Base-by-base conservation (phyloP, 2,113 vertebrate genomes). In the Platycercus adscitus region DNA sequence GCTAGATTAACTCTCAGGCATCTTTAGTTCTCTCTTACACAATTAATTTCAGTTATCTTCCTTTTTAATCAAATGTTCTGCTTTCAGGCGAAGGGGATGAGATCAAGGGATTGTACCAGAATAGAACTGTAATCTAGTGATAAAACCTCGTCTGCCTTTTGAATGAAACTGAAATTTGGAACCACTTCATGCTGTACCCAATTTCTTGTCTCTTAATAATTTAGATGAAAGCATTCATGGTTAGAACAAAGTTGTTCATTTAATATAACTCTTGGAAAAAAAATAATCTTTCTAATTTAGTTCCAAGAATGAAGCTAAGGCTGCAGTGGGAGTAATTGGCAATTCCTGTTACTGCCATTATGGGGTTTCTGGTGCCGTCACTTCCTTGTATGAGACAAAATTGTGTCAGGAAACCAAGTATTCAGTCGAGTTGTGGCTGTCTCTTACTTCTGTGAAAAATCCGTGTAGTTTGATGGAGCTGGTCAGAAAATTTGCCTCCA, bases 51-150 rank as follows among this genome's bases (percentile, higher is more conserved):
- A 17, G 37, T 65, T 87, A 46, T 69, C 75, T 70, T 78, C 14
- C 43, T 91, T 94, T 93, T 89, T 88, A 85, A 93, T 95, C 33
- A 95, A 79, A 84, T 78, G 47, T 93, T 86, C 78, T 87, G 12
- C 61, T 91, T 93, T 93, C 33, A 84, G 52, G 69, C 35, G 85
- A 56, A 94, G 46, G 64, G 56, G 66, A 82, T 93, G 66, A 87
- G 70, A 87, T 92, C 63, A 91, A 89, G 87, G 78, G 84, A 85
- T 87, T 94, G 33, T 89, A 89, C 75, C 31, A 94, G 53, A 93
- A 91, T 85, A 85, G 88, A 93, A 80, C 53, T 66, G 19, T 93
- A 94, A 92, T 87, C 65, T 80, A 49, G 44, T 70, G 49, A 77
- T 95, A 89, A 70, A 95, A 88, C 44, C 41, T 89, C 0, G 1